Conservation (phyloP, 2,113 vertebrate genomes). For the Aptenodytes forsteri region DNA sequence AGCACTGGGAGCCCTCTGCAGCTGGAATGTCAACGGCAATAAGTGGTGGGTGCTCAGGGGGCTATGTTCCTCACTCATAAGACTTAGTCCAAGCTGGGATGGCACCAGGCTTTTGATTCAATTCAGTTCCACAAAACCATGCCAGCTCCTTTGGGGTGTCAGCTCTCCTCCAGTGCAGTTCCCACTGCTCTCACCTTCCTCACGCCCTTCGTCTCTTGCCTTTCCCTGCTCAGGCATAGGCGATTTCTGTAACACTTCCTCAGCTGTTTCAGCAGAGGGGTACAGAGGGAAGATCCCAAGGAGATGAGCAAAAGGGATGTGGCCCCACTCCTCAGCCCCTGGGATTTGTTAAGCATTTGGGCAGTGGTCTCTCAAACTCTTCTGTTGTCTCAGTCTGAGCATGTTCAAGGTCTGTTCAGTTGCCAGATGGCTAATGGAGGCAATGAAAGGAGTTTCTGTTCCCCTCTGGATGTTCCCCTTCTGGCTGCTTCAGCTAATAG, state of each 20-base stretch:
- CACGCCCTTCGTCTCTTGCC: not conserved
- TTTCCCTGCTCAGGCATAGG: not conserved
- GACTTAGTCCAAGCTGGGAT: not conserved
- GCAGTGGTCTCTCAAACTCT: not conserved
- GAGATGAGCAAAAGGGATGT: not conserved
- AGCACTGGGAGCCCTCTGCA: not conserved
- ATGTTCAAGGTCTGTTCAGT: not conserved
- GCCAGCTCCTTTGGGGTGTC: not conserved
- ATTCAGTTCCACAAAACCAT: not conserved
- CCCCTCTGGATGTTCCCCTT: not conserved
- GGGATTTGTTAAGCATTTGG: not conserved
- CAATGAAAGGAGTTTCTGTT: not conserved
- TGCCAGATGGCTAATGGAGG: not conserved
- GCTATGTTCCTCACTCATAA: not conserved
- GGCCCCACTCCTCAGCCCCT: not conserved
- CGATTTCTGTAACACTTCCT: not conserved
- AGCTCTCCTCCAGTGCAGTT: not conserved
- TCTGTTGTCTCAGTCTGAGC: not conserved
- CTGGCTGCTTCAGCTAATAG: not conserved
- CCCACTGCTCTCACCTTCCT: not conserved
- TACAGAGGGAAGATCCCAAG: not conserved
- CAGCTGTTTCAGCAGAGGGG: not conserved
- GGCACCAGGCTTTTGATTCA: not conserved
- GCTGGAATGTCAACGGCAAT: not conserved
- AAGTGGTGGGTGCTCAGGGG: not conserved